A percentile compares a stretch with the other conserved stretches of the same genome.
phyloP scores from a whole-genome alignment of 2,888 invertebrate genomes.

The Ashinkailepas kermadecensis region DNA sequence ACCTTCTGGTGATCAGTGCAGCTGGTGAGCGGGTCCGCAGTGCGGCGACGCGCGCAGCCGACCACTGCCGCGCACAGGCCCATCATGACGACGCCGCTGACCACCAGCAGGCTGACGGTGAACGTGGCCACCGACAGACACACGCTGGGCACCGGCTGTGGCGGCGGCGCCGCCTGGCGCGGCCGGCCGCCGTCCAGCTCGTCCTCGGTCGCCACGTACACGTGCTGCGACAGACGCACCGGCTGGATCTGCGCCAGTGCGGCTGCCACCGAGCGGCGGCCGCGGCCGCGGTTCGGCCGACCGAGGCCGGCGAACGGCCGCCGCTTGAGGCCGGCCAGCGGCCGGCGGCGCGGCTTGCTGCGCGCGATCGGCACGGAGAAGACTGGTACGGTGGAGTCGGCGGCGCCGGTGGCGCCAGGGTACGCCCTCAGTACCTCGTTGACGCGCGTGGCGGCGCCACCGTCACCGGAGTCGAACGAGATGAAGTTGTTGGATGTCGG shows the following conservation, averaged over 20 bases:
- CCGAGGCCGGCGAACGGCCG: background rate
- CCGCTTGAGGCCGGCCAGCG: background rate
- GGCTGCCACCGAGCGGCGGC: background rate
- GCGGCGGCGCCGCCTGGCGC: conserved; percentile 2
- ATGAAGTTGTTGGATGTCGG: background rate
- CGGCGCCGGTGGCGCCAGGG: background rate
- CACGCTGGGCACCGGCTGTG: conserved; percentile 27
- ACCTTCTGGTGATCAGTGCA: background rate
- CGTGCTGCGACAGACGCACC: background rate
- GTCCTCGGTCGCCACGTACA: background rate
- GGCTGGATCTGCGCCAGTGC: background rate
- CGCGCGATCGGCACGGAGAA: background rate
- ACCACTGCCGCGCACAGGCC: background rate
- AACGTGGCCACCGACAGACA: conserved; percentile 10
- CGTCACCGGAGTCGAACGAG: background rate
- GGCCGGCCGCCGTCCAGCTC: conserved; percentile 34
- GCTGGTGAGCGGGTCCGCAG: background rate
- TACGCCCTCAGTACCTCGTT: background rate
- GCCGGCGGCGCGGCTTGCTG: background rate
- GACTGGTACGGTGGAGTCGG: background rate
- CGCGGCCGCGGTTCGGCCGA: background rate
- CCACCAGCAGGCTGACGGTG: conserved; percentile 35
- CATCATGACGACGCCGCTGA: background rate
- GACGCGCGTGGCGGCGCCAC: background rate
- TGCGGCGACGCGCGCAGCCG: background rate